Base-by-base conservation (phyloP, 2,113 vertebrate genomes). In the Mastomys natalensis region DNA sequence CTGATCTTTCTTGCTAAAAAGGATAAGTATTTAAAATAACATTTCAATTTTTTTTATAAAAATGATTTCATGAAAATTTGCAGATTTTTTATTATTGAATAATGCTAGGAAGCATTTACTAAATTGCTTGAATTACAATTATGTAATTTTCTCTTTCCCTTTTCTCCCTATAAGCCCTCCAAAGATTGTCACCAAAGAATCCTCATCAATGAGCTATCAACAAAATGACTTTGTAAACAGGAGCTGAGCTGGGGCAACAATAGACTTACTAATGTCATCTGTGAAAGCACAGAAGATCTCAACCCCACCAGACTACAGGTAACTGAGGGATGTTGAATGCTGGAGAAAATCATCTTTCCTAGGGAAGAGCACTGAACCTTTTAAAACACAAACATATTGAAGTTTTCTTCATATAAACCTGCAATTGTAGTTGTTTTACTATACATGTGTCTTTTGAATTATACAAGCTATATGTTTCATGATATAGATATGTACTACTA, bases 351-450 rank as follows among this genome's bases (percentile, higher is more conserved):
- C 12, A 3, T 55, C 19, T 81, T n/a, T 19, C 5, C 5, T 19
- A n/a, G 9, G 13, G 16, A 45, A 45, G 31, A 22, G 62, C 40
- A 97, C 29, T 92, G 92, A 89, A 95, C 34, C 51, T 98, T 97
- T 97, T 86, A 92, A 97, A 96, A 19, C 53, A 95, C 82, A 97
- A 73, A 97, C 89, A 91, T 96, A 94, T 96, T 97, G 64, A 95
- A 90, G 92, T 93, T 96, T 94, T 53, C 77, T 97, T 92, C 92
- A 96, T 95, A 97, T 97, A 98, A 97, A 97, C 97, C 97, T 62
- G 90, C 26, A 94, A 98, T 98, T 98, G 97, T 87, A 78, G 6
- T 80, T 96, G 76, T 74, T 97, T 97, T 97, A 97, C 92, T 97
- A 72, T 70, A 95, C 93, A 73, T 82, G 31, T 68, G 31, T 17